These are phyloP conservation scores for Enteromius thamalakanensis DNA, from an alignment of 2,797 vertebrate genomes.

Conservation along the genomic window DNA sequence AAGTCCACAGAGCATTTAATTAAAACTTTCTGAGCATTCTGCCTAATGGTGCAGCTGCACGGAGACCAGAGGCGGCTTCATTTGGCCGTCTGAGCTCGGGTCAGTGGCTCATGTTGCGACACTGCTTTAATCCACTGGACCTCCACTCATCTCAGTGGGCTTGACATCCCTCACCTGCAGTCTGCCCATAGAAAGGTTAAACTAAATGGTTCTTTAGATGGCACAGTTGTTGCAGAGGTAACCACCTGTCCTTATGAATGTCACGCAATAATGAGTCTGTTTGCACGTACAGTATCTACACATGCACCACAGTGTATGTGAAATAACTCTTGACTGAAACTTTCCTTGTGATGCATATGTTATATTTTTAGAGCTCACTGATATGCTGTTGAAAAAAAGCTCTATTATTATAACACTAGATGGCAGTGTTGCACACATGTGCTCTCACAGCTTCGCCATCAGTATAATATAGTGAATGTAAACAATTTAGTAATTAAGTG, in stretches of 20 bases:
- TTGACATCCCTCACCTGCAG: slow-evolving; percentile 33
- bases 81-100: slow-evolving; percentile 47
- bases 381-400: slow-evolving; percentile 15
- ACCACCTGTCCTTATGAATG: slow-evolving; percentile 11
- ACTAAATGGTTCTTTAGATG: slow-evolving; percentile 21
- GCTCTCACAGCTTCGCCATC: not conserved
- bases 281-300: not conserved
- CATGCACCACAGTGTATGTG: not conserved
- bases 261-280: not conserved
- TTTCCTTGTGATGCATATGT: not conserved
- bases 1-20: slow-evolving; percentile 59
- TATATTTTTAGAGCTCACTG: slow-evolving; percentile 9
- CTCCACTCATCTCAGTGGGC: slow-evolving; percentile 17
- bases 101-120: slow-evolving; percentile 53
- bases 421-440: slow-evolving; percentile 63
- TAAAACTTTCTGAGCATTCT: slow-evolving; percentile 56
- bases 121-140: slow-evolving; percentile 46
- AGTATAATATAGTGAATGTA: not conserved
- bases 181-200: slow-evolving; percentile 24
- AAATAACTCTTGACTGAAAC: not conserved
- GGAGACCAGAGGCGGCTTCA: slow-evolving; percentile 36
- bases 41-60: slow-evolving; percentile 38
- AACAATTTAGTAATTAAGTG: not conserved
- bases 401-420: slow-evolving; percentile 56
- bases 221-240: slow-evolving; percentile 4